Conservation (phyloP, 2,797 vertebrate species). For the Pseudopleuronectes americanus region DNA sequence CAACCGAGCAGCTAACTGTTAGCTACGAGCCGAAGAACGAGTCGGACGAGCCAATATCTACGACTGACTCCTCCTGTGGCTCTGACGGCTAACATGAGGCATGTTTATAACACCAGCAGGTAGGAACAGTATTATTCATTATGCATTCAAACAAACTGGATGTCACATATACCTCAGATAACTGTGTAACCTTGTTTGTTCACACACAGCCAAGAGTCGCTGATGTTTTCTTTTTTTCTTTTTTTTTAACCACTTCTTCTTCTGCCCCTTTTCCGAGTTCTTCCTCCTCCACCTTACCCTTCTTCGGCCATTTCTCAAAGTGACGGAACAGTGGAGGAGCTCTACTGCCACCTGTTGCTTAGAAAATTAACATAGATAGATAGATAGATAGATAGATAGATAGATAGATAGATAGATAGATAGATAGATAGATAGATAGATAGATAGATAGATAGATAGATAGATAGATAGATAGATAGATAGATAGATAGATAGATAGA, state of each 20-base stretch:
- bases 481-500: no score
- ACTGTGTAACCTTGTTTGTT: slow-evolving; percentile 73
- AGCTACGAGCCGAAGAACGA: slow-evolving; percentile 46
- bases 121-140: background rate
- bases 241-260: slow-evolving; percentile 58
- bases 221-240: slow-evolving; percentile 56
- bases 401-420: no score
- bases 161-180: slow-evolving; percentile 59
- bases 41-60: slow-evolving; percentile 51
- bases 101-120: slow-evolving; percentile 25
- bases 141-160: slow-evolving; percentile 38
- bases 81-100: slow-evolving; percentile 22
- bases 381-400: no score
- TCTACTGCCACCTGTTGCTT: slow-evolving; percentile 55
- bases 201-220: slow-evolving; percentile 65
- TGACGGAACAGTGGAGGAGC: background rate
- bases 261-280: slow-evolving; percentile 33
- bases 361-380: background rate
- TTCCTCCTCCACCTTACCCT: slow-evolving; percentile 31
- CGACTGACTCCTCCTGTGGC: slow-evolving; percentile 54
- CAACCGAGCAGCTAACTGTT: slow-evolving; percentile 43
- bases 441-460: no score
- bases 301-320: slow-evolving; percentile 26
- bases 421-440: no score
- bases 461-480: no score